Base-by-base conservation (phyloP, 2,888 invertebrate species). In the Toxonevra muliebris region DNA sequence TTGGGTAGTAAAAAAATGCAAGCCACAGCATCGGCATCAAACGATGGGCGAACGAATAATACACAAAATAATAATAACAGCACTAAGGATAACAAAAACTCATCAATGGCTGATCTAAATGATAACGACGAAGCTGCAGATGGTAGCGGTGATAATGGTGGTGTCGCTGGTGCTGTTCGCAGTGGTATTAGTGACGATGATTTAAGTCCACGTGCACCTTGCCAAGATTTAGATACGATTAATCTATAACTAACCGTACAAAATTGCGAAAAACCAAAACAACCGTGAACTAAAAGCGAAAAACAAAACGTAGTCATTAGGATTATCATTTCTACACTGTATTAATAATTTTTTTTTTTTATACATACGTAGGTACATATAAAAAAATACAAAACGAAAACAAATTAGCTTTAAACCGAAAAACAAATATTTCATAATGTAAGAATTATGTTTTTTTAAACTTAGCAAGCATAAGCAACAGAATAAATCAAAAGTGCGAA, bases 221-320 rank as follows among this genome's bases (percentile, higher is more conserved):
- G 89, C 77, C 91, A 92, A 86, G 90, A 91, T 86, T 87, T 91
- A 80, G 91, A 91, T 84, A 91, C 91, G 59, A 90, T 91, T 75
- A 91, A 92, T 87, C 87, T 91, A 82, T 91, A 88, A 76, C 70
- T 19, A 30, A 30, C 30, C 7, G 7, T 30, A 30, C 30, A 30
- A 30, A 30, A 30, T 30, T 30, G 30, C 30, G 30, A 7, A 30
- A 30, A 30, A 30, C 30, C 30, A 30, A 30, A 30, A 30, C 3
- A 30, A 4, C 3, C 30, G 30, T 30, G 7, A 30, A 30, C 30
- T 30, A 30, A 30, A 30, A 30, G 30, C 30, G 2, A 30, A 30
- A 30, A 30, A 30, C 7, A 30, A 4, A 30, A 30, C 7, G 30
- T 30, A 30, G 30, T 30, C 30, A 30, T 30, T 30, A 30, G 30